These are phyloP conservation scores for Saiga tatarica DNA, from an alignment of 2,113 vertebrate genomes.

Conservation along the genomic window DNA sequence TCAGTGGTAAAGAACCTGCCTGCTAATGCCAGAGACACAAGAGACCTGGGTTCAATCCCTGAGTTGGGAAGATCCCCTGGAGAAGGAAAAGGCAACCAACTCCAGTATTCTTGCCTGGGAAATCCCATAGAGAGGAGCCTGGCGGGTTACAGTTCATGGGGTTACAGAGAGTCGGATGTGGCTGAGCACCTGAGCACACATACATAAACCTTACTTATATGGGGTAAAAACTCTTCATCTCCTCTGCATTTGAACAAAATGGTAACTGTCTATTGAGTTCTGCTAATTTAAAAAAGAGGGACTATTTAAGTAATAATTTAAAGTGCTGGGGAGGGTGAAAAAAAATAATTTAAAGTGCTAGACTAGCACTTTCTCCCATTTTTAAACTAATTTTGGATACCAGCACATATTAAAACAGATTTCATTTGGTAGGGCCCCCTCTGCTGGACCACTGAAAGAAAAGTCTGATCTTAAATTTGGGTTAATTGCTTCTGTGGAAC, in stretches of 20 bases:
- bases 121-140: neutral
- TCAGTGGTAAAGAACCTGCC: neutral
- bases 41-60: neutral
- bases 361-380: neutral
- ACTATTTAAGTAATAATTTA: neutral
- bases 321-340: neutral
- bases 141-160: neutral
- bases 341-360: neutral
- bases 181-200: neutral
- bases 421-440: constrained; percentile 29
- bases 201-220: neutral
- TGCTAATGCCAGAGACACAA: neutral
- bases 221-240: neutral
- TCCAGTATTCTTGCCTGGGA: neutral
- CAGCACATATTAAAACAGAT: neutral
- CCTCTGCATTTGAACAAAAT: neutral
- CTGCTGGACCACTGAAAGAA: constrained; percentile 36
- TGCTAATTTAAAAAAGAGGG: neutral
- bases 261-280: neutral
- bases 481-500: neutral
- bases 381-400: neutral
- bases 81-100: neutral
- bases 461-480: constrained; percentile 25
- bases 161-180: neutral
- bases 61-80: neutral